phyloP scores from a whole-genome alignment of 2,797 vertebrate species.

The Diplodus sargus region DNA sequence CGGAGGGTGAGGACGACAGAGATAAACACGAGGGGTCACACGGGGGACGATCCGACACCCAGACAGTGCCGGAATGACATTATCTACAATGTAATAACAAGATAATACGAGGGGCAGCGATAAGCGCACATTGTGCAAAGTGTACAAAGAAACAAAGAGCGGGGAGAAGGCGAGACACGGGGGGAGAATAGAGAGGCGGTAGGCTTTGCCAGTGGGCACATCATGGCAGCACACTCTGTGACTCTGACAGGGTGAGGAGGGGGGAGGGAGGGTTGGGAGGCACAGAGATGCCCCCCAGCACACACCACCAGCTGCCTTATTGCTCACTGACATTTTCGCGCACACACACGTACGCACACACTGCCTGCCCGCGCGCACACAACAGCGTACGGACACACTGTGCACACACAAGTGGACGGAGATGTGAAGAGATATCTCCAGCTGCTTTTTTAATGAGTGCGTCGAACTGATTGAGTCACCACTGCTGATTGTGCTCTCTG shows the following conservation, averaged over 20 bases:
- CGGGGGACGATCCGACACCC: conserved; percentile 59
- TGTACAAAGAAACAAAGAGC: conserved; percentile 70
- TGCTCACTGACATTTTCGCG: conserved; percentile 85
- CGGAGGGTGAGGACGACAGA: conserved; percentile 62
- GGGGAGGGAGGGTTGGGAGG: conserved; percentile 56
- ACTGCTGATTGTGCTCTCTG: conserved; percentile 64
- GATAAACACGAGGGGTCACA: conserved; percentile 79
- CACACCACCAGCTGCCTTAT: conserved; percentile 82
- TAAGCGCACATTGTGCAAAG: conserved; percentile 56
- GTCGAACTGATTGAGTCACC: conserved; percentile 78
- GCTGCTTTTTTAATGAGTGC: conserved; percentile 85
- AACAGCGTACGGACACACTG: conserved; percentile 43
- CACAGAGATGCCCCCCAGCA: conserved; percentile 82
- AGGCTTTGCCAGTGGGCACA: conserved; percentile 83
- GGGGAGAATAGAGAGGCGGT: conserved; percentile 62
- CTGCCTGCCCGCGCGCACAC: conserved; percentile 27
- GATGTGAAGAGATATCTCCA: conserved; percentile 84
- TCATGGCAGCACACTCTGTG: conserved; percentile 85
- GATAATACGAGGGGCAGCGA: conserved; percentile 60
- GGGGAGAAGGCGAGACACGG: conserved; percentile 66
- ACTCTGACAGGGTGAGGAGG: conserved; percentile 80
- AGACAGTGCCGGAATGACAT: conserved; percentile 69
- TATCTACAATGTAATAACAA: conserved; percentile 64
- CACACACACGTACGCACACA: conserved; percentile 54
- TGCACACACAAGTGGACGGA: conserved; percentile 74